Evolutionary conservation across 92 coral and sea anemone species (phyloP), one percentile per base, ranked within the genome.

Genomic region (Montipora capitata): DNA sequence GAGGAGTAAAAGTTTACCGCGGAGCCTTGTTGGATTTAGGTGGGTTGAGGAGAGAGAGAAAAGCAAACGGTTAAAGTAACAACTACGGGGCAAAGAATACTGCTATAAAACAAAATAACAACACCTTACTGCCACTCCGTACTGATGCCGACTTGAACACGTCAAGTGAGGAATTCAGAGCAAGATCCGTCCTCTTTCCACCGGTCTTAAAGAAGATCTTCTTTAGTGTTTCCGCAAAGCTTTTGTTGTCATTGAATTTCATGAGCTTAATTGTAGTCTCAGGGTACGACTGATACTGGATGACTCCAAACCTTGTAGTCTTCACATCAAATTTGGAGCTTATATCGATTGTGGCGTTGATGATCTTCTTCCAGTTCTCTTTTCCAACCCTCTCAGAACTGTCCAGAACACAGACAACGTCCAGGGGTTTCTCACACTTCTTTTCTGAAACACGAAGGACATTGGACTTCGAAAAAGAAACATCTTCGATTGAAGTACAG

Each of bases 321-420:
- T 80, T 72, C 66, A 90, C 74, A 59, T 92, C 94, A 39, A 97
- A 96, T 10, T 87, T 85, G 4, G 91, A 67, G 14, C 90, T 94
- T 16, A 97, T 88, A 4, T 84, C 84, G 61, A 49, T 84, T 9
- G 99, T 90, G 78, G 89, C 87, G 42, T 93, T 92, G 51, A 95
- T 39, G 10, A 96, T 69, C 54, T 91, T 94, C 3, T 88, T 77
- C 98, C 98, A 97, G 92, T 97, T 97, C n/a, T 78, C 87, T 20
- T 83, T 92, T 13, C 97, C 95, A 58, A 96, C 87, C 78, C 94
- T 96, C 80, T 97, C 98, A 35, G 99, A 97, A 70, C 99, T 97
- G 87, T 97, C 99, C 35, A 97, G 92, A 56, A 93, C 92, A 58
- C 95, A 90, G 40, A 97, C 87, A 41, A 97, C 80, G 83, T 97